Evolutionary conservation across 2,113 vertebrate species (phyloP), one percentile per base, ranked within the genome.

Genomic region (Dendropsophus ebraccatus): DNA sequence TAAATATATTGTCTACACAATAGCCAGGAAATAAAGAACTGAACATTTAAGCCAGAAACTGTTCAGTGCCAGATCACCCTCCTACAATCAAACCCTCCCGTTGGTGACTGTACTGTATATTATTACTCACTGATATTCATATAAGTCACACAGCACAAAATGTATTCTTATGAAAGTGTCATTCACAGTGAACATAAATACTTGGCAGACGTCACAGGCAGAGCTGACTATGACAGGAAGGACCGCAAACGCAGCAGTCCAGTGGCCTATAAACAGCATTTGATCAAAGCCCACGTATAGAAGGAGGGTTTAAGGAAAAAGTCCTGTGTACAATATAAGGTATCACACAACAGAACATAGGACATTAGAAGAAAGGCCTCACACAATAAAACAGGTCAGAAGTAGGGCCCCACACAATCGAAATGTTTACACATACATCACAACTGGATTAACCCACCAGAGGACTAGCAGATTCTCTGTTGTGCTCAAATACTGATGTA

Each of bases 1-100:
- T 65, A 23, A 50, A 49, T 76, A 49, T 76, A 86, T 47, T 30
- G 47, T 37, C 83, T 79, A 28, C 47, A 41, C 75, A 50, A 67
- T 52, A 28, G 30, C 21, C 23, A 21, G 9, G 41, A 50, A 77
- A 80, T 75, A 86, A 72, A 86, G 65, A 7, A 56, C 28, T 52
- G 62, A 41, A n/a, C 49, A 79, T 45, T 41, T 70, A 70, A 79
- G 23, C 28, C 49, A 32, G 30, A 32, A 49, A 19, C 2, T 8
- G 25, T 45, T 52, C 16, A 56, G 84, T 49, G 41, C 14, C 49
- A 9, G 65, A 32, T 54, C 23, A 17, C 73, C 19, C 17, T 4
- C 76, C 72, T 32, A 56, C 83, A 76, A 28, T 69, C 47, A 45
- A 30, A 17, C 60, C 21, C 28, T 70, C 60, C 52, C 54, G 32